These are phyloP conservation scores for Xestia ashworthii DNA, from an alignment of 2,888 invertebrate genomes.

Conservation along the genomic window DNA sequence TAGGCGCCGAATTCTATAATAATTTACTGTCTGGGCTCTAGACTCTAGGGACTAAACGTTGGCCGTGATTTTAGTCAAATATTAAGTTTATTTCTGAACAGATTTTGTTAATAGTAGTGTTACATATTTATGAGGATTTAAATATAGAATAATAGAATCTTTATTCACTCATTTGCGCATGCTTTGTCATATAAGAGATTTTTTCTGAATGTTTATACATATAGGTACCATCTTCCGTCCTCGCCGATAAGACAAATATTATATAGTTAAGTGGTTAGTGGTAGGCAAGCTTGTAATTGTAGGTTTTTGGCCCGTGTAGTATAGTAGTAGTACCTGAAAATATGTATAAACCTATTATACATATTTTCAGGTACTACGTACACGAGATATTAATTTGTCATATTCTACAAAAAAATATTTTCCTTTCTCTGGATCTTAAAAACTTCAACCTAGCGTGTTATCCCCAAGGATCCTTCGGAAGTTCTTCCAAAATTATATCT, in stretches of 20 bases:
- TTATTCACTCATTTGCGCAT: background rate
- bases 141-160: background rate
- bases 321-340: too few relatives aligned
- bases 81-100: constrained; percentile 8
- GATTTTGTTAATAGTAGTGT: background rate
- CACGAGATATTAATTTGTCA: background rate
- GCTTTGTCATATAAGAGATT: background rate
- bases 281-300: background rate
- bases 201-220: background rate
- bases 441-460: background rate
- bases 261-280: too few relatives aligned
- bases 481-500: background rate
- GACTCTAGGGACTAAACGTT: background rate
- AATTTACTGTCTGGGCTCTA: constrained; percentile 29
- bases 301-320: background rate
- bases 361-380: background rate
- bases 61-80: constrained; percentile 27
- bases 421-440: background rate
- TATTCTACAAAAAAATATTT: background rate
- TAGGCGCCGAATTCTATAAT: constrained; percentile 44
- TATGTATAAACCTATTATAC: too few relatives aligned
- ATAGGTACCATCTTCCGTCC: background rate
- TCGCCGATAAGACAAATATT: background rate
- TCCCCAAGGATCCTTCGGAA: background rate
- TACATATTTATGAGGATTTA: constrained; percentile 22